Conservation (phyloP, 2,797 vertebrate species). For the Sebastes kiyomatsui region DNA sequence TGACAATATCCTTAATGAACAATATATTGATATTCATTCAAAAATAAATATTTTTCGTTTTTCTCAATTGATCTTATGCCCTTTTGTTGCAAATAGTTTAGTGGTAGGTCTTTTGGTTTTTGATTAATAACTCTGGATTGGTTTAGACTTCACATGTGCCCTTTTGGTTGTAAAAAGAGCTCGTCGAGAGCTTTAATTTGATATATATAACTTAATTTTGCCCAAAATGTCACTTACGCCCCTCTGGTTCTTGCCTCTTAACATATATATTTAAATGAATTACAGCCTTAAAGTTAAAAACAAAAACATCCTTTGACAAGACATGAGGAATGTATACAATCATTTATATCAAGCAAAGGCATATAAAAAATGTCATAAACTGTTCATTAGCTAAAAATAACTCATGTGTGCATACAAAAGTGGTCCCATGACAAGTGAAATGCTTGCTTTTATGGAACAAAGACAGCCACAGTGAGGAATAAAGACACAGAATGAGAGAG, state of each 20-base stretch:
- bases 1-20: too few relatives aligned
- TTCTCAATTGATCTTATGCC: fast-evolving
- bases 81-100: fast-evolving
- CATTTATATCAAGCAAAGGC: neutral
- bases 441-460: slow-evolving; percentile 39
- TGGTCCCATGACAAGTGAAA: slow-evolving; percentile 32
- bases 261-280: neutral
- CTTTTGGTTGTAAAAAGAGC: fast-evolving
- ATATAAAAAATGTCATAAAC: neutral
- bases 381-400: slow-evolving; percentile 6
- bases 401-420: neutral
- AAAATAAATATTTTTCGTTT: too few relatives aligned
- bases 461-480: slow-evolving; percentile 21
- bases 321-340: neutral
- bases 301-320: neutral
- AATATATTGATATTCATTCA: too few relatives aligned
- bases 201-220: too few relatives aligned
- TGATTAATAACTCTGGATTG: too few relatives aligned
- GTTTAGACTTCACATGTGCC: too few relatives aligned
- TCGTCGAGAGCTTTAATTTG: too few relatives aligned
- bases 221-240: too few relatives aligned
- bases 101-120: too few relatives aligned
- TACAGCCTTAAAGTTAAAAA: neutral
- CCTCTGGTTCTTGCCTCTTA: too few relatives aligned
- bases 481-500: slow-evolving; percentile 11